Percentiles rank a stretch among this genome's conserved stretches.
Evolutionary conservation across 2,797 vertebrate genomes (phyloP).

Genomic region (Odontamblyopus rebecca): DNA sequence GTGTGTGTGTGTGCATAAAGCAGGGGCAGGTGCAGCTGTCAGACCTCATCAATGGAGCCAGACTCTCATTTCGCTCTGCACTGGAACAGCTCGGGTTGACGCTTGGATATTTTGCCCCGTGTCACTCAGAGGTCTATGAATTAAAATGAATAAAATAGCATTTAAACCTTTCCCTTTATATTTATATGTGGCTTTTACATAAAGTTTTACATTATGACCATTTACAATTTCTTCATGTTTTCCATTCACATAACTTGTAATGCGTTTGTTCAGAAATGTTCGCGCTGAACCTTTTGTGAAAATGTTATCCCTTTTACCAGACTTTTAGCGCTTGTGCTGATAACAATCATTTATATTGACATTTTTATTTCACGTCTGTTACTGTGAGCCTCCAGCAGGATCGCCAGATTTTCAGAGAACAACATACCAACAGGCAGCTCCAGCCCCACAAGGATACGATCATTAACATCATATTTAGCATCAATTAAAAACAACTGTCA

Average conservation of each 20-base stretch:
- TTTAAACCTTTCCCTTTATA: too few relatives aligned
- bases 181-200: too few relatives aligned
- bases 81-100: constrained; percentile 33
- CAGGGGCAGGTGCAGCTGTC: constrained; percentile 46
- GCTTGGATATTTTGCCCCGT: constrained; percentile 22
- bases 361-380: neutral
- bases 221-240: too few relatives aligned
- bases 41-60: constrained; percentile 34
- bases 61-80: constrained; percentile 45
- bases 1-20: constrained; percentile 43
- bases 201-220: too few relatives aligned
- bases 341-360: neutral
- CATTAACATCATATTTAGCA: too few relatives aligned
- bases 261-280: neutral
- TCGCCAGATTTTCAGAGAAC: too few relatives aligned
- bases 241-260: neutral
- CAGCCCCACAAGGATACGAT: too few relatives aligned
- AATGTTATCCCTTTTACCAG: neutral
- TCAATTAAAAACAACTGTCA: too few relatives aligned
- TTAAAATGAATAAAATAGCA: constrained; percentile 21
- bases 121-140: constrained; percentile 1
- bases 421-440: too few relatives aligned
- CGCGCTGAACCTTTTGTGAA: neutral
- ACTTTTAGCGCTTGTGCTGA: neutral
- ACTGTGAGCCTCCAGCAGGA: too few relatives aligned